phyloP scores from a whole-genome alignment of 2,113 vertebrate genomes.

The Thomomys bottae region DNA sequence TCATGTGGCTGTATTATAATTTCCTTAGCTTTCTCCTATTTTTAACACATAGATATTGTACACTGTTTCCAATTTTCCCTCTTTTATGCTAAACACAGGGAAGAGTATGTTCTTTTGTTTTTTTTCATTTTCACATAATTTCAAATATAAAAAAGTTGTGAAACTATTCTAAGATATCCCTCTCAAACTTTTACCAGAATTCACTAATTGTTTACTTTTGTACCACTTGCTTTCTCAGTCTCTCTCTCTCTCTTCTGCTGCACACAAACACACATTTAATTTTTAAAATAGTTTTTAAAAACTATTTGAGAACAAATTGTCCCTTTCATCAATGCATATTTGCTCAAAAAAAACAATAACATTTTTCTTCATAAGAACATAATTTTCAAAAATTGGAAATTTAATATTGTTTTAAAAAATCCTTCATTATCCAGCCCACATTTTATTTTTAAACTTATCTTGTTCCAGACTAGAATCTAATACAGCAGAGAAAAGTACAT shows the following conservation, averaged over 20 bases:
- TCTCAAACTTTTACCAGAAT: background rate
- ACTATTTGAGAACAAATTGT: background rate
- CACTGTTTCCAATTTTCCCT: background rate
- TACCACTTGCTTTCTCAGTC: background rate
- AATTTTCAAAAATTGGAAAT: slow-evolving; percentile 9
- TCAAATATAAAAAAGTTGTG: background rate
- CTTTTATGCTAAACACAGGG: background rate
- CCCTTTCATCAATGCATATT: background rate
- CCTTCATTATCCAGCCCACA: background rate
- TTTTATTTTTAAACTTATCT: background rate
- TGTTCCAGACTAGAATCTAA: background rate
- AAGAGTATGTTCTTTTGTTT: background rate
- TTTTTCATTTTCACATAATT: slow-evolving; percentile 34
- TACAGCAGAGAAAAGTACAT: background rate
- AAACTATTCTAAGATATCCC: background rate
- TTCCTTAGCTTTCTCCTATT: slow-evolving; percentile 47
- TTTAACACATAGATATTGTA: background rate
- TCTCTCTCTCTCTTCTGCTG: accelerated
- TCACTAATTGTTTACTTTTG: background rate
- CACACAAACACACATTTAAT: too few species aligned
- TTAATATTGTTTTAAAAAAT: background rate
- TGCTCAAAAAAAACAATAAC: background rate
- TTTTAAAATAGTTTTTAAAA: background rate
- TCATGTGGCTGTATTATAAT: background rate
- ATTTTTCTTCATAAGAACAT: background rate